Evolutionary conservation across 2,888 invertebrate genomes (phyloP).

Genomic region (Hipparchia semele): DNA sequence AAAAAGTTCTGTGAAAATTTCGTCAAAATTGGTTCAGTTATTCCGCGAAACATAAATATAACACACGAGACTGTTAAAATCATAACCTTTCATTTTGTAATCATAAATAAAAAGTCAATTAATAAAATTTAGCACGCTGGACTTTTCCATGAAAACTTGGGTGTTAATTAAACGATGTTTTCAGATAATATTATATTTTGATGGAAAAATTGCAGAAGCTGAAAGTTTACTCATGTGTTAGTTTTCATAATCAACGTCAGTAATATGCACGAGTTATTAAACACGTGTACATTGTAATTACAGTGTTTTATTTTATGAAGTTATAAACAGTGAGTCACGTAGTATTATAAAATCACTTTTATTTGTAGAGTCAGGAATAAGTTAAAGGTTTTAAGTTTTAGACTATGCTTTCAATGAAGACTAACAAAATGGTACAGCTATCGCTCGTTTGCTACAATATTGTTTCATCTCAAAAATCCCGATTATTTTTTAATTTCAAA

Average conservation of each 20-base stretch:
- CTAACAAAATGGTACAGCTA: no score
- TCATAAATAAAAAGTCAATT: neutral
- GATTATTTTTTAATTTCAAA: no score
- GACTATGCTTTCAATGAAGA: neutral
- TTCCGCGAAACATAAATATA: no score
- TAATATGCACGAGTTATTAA: neutral
- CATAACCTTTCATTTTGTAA: no score
- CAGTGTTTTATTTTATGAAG: neutral
- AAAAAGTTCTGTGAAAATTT: no score
- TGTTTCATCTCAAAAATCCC: no score
- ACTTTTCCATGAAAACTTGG: neutral
- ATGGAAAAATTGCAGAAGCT: conserved; percentile 14
- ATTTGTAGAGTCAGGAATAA: neutral
- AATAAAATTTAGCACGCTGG: neutral
- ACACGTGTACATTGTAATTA: neutral
- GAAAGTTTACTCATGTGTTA: neutral
- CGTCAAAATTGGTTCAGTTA: no score
- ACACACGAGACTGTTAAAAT: no score
- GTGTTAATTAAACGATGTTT: neutral
- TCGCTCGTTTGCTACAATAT: no score
- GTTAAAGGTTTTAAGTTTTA: neutral
- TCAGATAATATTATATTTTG: neutral
- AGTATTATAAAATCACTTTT: neutral
- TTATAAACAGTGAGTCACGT: neutral
- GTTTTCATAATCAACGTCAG: conserved; percentile 3